phyloP scores from a whole-genome alignment of 2,797 vertebrate species.

The Scolopax rusticola region DNA sequence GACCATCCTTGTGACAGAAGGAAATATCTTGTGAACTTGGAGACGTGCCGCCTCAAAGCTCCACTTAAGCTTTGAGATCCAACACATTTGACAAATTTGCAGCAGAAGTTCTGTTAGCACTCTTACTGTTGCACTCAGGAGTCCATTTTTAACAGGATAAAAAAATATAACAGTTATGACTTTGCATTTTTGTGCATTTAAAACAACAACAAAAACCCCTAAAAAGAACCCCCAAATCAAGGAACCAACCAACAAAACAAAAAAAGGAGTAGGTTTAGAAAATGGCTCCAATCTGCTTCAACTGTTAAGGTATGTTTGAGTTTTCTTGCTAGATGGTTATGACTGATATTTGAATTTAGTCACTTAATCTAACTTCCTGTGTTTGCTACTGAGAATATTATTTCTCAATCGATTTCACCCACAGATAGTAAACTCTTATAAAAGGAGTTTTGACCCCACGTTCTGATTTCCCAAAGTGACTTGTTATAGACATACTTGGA shows the following conservation, averaged over 20 bases:
- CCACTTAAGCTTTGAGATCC: neutral
- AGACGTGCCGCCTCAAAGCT: neutral
- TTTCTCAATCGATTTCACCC: neutral
- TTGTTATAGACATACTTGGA: neutral
- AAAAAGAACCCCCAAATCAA: neutral
- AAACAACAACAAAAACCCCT: neutral
- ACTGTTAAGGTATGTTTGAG: accelerated
- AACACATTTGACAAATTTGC: neutral
- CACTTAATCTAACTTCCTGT: neutral
- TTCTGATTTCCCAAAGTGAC: neutral
- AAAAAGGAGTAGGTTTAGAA: neutral
- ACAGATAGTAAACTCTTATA: neutral
- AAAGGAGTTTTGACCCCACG: neutral
- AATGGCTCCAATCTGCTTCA: neutral
- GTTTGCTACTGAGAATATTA: neutral
- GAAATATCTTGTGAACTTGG: neutral
- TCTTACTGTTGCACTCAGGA: neutral
- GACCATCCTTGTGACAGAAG: constrained; percentile 16
- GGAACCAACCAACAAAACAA: neutral
- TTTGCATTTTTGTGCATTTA: neutral
- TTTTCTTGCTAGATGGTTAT: neutral
- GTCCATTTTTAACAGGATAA: neutral
- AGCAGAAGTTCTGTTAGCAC: neutral
- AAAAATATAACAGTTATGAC: neutral
- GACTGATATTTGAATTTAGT: neutral